Evolutionary conservation across 2,888 invertebrate genomes (phyloP), one percentile per base, ranked within the genome.

Genomic region (Eucera pruinosa): DNA sequence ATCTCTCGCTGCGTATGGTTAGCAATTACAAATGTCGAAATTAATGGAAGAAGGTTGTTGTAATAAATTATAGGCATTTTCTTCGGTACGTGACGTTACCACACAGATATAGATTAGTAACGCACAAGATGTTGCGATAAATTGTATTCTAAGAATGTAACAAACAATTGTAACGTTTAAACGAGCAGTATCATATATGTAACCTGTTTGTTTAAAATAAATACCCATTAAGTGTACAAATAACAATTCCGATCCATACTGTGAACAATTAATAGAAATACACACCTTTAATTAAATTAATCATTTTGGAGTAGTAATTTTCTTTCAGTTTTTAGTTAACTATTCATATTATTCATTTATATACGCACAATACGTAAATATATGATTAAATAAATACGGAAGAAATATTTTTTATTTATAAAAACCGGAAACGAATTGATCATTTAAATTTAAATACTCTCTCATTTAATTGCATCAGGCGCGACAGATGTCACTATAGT

Each of bases 181-280:
- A 85, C 80, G 86, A 86, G 82, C 87, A 84, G 81, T 81, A 82
- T 74, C 84, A 69, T 84, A 81, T 82, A 88, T 88, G 86, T 88
- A 90, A 84, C 82, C 88, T 88, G 85, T 90, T 89, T 87, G 86
- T 89, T 90, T 88, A 85, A 89, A 90, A 89, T 89, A 89, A 90
- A 89, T 85, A 89, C 83, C 84, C 84, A 84, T 81, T 84, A 83
- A 87, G 86, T 82, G 80, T 81, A 82, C 48, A 75, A 75, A 75
- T 3, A 30, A 52, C 41, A 27, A 41, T 47, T 58, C n/a, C 50
- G 45, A 52, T 39, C 48, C 36, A 54, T 52, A 20, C 15, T 71
- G 33, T n/a, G 15, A 23, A 33, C 13, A 13, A 55, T 50, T 39
- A 33, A 33, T 66, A 25, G n/a, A 72, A 33, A 54, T 69, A 33